These are phyloP conservation scores for Lepidotrigona ventralis DNA, from an alignment of 1,140 invertebrate species.

Conservation along the genomic window DNA sequence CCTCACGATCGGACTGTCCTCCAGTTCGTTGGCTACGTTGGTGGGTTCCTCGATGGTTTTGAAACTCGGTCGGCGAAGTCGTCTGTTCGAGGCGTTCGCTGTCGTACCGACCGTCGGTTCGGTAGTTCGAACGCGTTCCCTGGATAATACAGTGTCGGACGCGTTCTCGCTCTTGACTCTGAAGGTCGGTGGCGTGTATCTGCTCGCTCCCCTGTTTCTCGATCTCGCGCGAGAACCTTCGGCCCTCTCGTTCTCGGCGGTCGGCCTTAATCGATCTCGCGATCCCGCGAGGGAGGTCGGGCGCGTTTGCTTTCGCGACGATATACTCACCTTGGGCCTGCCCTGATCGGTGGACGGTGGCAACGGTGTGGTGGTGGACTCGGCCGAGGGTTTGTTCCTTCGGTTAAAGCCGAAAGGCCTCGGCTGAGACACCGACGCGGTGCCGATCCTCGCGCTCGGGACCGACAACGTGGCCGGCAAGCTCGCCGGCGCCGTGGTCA, in stretches of 20 bases:
- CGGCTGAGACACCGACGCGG: conserved; percentile 79
- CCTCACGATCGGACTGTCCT: conserved; percentile 64
- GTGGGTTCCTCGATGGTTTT: conserved; percentile 46
- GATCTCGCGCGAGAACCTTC: conserved; percentile 42
- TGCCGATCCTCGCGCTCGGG: conserved; percentile 7
- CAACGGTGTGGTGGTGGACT: conserved; percentile 73
- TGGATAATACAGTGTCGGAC: conserved; percentile 19
- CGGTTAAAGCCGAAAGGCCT: conserved; percentile 81
- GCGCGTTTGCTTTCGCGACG: conserved; percentile 77
- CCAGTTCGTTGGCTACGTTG: conserved; percentile 41
- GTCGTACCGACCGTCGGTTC: conserved; percentile 2
- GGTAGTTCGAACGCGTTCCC: conserved; percentile 38
- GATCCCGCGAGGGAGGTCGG: conserved; percentile 60
- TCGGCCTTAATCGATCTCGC: conserved; percentile 65
- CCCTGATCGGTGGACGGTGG: conserved; percentile 63
- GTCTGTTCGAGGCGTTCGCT: conserved; percentile 39
- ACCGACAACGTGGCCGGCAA: not conserved
- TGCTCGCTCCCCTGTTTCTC: conserved; percentile 68
- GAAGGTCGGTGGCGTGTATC: conserved; percentile 64
- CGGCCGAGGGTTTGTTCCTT: conserved; percentile 70
- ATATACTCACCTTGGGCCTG: conserved; percentile 78
- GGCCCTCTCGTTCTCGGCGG: conserved; percentile 5
- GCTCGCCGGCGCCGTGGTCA: conserved; percentile 65
- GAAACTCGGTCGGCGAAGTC: conserved; percentile 57
- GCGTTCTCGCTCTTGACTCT: conserved; percentile 10